Base-by-base conservation (phyloP, 1,140 invertebrate species). In the Zeugodacus cucurbitae region DNA sequence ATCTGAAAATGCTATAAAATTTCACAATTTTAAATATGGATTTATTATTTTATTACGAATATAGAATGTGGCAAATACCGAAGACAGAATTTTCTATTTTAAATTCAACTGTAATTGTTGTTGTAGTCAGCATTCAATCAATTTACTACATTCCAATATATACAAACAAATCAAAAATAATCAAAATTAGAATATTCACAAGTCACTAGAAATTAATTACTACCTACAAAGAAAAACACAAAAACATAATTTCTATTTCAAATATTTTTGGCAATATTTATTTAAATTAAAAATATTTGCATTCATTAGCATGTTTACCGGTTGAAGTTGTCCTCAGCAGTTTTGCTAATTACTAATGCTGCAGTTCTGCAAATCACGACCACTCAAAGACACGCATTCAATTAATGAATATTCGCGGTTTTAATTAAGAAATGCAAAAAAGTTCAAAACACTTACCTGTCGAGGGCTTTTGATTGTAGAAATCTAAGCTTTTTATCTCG, bases 401-500 rank as follows among this genome's bases (percentile, higher is more conserved):
- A 44, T 32, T 34, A 29, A 29, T 29, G 10, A 29, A n/a, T 86
- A 54, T 86, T 57, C 8, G 26, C 20, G 48, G 3, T 34, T 64
- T 8, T 87, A n/a, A 64, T 32, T 62, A n/a, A 44, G 32, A 0
- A 59, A 82, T n/a, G 11, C 14, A 82, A 44, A 34, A 11, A 10
- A 57, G 17, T 26, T 37, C 37, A 82, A 64, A 67, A 67, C 17
- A 92, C 92, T 93, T 59, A 93, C 92, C 92, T 57, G 91, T 90
- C 91, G 88, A 90, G 89, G 92, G 91, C 89, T 92, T 89, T 90
- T 89, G 67, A 90, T 88, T 92, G 74, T 93, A 95, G 94, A 90
- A 95, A 89, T 93, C 92, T 34, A 93, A 91, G 88, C 90, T 95
- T 57, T 96, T 95, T 90, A 96, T 96, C 88, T 96, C 95, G 86